Base-by-base conservation (phyloP, 2,797 vertebrate species). In the Cetoscarus ocellatus region DNA sequence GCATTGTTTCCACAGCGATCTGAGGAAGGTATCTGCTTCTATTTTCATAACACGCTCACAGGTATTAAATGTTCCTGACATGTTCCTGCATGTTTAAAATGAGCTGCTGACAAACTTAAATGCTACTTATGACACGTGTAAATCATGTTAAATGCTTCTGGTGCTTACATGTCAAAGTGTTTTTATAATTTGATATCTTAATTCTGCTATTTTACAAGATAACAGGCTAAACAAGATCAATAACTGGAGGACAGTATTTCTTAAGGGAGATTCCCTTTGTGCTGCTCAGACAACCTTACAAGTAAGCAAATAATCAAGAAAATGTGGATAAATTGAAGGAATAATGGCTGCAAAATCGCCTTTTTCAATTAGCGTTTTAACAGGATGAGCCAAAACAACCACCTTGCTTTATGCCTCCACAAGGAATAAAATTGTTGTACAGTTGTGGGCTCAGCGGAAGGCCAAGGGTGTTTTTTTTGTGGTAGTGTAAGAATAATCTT, bases 1-100 rank as follows among this genome's bases (percentile, higher is more conserved):
- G 69, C 66, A 80, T 86, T 89, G 84, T 92, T 81, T 81, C 79
- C 60, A 65, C 54, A 27, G 17, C 44, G 79, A 76, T 69, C 59
- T 68, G 65, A 57, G 53, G 35, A 64, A 69, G 15, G 10, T 77
- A 60, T 79, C 48, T 52, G 52, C 52, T 67, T 79, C 67, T 81
- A 65, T 86, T 73, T 78, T 80, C 71, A 80, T 60, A 62, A 79
- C 62, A 77, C 6, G 19, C 67, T 66, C 34, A 14, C 44, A 14
- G 61, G 60, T 82, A 75, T 67, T 64, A 68, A 59, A 67, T 60
- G 63, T 15, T 53, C 72, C 40, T 39, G 48, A 61, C 64, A 1
- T 64, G 86, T 73, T 61, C 60, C 57, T 19, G 61, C 82, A 45
- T 47, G 79, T 80, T 80, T 52, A 39, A 48, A 57, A 59, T 42